Evolutionary conservation across 64 coral and sea anemone species (phyloP).

Genomic region (Dendrophyllia cribrosa): DNA sequence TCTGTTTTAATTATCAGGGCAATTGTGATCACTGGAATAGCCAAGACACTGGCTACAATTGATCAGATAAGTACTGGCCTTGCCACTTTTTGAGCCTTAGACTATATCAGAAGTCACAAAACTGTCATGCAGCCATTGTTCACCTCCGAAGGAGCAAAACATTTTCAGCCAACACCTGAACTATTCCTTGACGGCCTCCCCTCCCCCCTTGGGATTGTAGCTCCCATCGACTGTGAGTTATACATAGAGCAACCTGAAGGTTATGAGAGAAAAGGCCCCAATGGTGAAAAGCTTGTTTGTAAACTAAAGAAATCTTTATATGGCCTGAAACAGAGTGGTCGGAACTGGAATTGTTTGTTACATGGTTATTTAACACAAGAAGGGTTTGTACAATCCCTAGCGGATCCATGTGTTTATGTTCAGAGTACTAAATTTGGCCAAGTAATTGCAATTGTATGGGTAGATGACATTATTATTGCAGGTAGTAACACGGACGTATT

Average conservation of each 20-base stretch:
- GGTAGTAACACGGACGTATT: slow-evolving; percentile 38
- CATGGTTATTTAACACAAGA: slow-evolving; percentile 31
- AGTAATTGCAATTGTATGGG: slow-evolving; percentile 65
- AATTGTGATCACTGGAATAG: slow-evolving; percentile 82
- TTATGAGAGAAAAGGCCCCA: neutral
- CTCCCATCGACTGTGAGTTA: slow-evolving; percentile 24
- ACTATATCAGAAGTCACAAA: slow-evolving; percentile 75
- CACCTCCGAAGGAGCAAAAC: slow-evolving; percentile 56
- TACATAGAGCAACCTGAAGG: slow-evolving; percentile 43
- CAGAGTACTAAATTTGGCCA: neutral
- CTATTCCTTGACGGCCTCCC: slow-evolving; percentile 68
- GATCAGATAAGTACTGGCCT: slow-evolving; percentile 79
- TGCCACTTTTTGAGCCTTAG: slow-evolving; percentile 62
- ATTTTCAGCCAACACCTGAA: slow-evolving; percentile 67
- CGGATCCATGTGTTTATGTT: slow-evolving; percentile 26
- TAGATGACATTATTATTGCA: slow-evolving; percentile 55
- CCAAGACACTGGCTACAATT: slow-evolving; percentile 70
- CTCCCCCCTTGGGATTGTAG: too few relatives aligned
- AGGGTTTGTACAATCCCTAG: neutral
- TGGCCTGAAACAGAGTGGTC: slow-evolving; percentile 22
- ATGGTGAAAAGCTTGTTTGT: slow-evolving; percentile 23
- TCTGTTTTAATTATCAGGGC: slow-evolving; percentile 68
- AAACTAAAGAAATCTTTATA: slow-evolving; percentile 49
- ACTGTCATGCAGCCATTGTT: slow-evolving; percentile 74
- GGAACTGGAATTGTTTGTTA: slow-evolving; percentile 33